Base-by-base conservation (phyloP, 2,888 invertebrate species). In the Hartigia nigra region DNA sequence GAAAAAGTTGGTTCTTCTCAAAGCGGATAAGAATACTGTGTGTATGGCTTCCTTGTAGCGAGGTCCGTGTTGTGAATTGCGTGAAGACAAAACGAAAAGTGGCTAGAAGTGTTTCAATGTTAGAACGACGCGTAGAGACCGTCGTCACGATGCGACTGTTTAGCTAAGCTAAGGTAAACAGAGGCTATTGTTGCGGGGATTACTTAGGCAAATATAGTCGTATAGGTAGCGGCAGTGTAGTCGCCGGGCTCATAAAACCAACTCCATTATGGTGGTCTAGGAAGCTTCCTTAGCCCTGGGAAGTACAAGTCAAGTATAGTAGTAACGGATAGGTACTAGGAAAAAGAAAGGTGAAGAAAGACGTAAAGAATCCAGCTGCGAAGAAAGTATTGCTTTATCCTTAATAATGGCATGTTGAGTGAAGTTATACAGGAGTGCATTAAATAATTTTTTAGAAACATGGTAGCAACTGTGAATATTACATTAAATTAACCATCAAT, bases 41-140 rank as follows among this genome's bases (percentile, higher is more conserved):
- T 23, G 55, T 23, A 14, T 23, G 55, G 1, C 55, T 55, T 55
- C 55, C 55, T 55, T 55, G 55, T 81, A 82, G 81, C 80, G 81
- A 82, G 77, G 81, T 81, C 75, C 82, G 77, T 81, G 81, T 79
- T 82, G 82, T 81, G 80, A 81, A 82, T 82, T 82, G 81, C 81
- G 79, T 77, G 31, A 70, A 76, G 74, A 32, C n/a, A 72, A 12
- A 36, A 23, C 34, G 12, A 31, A 14, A 31, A 37, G 31, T 31
- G 35, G 31, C 72, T 70, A 77, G 55, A 55, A 55, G 55, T 55
- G 55, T 55, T 55, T 55, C 55, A 23, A 55, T 55, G 55, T 55
- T 23, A 55, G 55, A 9, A 23, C 23, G 55, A 55, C 55, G 55
- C 23, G 55, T 55, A 23, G 55, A 23, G 55, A 55, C 9, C 55